Conservation (phyloP, 2,113 vertebrate genomes). For the Channa maculata region DNA sequence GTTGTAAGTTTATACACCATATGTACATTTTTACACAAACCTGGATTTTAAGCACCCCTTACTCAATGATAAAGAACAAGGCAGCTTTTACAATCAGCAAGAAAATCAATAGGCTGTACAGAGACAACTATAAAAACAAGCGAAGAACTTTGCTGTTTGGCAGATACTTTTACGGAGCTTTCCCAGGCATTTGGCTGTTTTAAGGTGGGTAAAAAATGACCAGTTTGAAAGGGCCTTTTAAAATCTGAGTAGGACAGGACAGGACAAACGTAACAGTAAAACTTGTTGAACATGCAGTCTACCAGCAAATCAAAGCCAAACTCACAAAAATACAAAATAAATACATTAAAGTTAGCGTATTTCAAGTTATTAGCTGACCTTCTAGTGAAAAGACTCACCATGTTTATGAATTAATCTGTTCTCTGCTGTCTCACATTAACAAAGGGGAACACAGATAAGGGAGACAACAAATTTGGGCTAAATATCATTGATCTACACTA, state of each 20-base stretch:
- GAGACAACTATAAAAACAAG: constrained; percentile 69
- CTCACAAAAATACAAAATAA: constrained; percentile 77
- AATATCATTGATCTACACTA: constrained; percentile 62
- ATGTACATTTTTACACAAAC: constrained; percentile 84
- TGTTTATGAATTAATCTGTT: constrained; percentile 19
- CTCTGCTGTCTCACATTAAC: constrained; percentile 31
- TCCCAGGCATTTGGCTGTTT: constrained; percentile 71
- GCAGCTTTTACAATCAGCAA: constrained; percentile 81
- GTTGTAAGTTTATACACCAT: constrained; percentile 81
- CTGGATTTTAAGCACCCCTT: constrained; percentile 78
- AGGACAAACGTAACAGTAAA: constrained; percentile 73
- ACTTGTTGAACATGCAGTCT: constrained; percentile 76
- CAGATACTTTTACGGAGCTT: constrained; percentile 66
- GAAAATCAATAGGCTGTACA: constrained; percentile 65
- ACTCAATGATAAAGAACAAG: constrained; percentile 77
- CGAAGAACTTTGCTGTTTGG: constrained; percentile 63
- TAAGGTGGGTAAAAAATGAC: constrained; percentile 53
- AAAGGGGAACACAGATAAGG: constrained; percentile 39
- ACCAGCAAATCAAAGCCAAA: constrained; percentile 70
- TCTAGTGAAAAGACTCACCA: constrained; percentile 58
- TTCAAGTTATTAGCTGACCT: constrained; percentile 76
- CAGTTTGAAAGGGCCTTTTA: constrained; percentile 59
- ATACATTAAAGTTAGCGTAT: constrained; percentile 75
- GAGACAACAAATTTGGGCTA: constrained; percentile 32
- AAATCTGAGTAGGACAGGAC: constrained; percentile 69